Evolutionary conservation across 2,113 vertebrate species (phyloP).

Genomic region (Athene noctua): DNA sequence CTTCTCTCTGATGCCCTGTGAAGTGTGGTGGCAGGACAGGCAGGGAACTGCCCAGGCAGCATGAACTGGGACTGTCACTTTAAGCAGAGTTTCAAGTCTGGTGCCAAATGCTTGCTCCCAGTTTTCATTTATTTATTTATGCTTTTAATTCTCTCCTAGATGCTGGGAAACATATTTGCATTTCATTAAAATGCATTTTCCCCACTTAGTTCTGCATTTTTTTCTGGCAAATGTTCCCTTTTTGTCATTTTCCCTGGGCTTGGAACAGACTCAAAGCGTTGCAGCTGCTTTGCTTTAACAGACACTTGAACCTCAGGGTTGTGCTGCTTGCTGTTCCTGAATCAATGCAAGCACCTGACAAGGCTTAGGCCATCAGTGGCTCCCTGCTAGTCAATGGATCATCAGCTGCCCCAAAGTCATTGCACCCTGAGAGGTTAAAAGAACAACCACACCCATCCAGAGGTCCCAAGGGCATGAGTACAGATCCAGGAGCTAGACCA

Average conservation of each 20-base stretch:
- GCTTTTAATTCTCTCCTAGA: slow-evolving; percentile 46
- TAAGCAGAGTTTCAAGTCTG: neutral
- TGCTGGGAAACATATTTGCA: slow-evolving; percentile 45
- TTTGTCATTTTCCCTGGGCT: slow-evolving; percentile 8
- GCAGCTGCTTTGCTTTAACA: slow-evolving; percentile 15
- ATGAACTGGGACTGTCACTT: neutral
- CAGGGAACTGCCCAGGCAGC: neutral
- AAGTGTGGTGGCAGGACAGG: neutral
- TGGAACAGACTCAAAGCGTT: neutral
- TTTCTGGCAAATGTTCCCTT: neutral
- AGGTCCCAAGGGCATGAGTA: no score
- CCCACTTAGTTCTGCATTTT: slow-evolving; percentile 40
- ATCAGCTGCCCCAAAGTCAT: neutral
- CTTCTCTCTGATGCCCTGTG: no score
- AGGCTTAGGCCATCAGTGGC: neutral
- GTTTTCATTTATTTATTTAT: slow-evolving; percentile 49
- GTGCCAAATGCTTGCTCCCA: neutral
- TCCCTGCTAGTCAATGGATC: rapidly evolving
- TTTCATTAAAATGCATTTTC: slow-evolving; percentile 59
- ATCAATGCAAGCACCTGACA: neutral
- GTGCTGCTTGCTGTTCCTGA: neutral
- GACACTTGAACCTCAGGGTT: neutral
- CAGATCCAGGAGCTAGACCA: neutral
- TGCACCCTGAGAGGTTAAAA: neutral
- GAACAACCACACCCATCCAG: rapidly evolving